Conservation (phyloP, 2,888 invertebrate genomes). For the Liodrosophila aerea region DNA sequence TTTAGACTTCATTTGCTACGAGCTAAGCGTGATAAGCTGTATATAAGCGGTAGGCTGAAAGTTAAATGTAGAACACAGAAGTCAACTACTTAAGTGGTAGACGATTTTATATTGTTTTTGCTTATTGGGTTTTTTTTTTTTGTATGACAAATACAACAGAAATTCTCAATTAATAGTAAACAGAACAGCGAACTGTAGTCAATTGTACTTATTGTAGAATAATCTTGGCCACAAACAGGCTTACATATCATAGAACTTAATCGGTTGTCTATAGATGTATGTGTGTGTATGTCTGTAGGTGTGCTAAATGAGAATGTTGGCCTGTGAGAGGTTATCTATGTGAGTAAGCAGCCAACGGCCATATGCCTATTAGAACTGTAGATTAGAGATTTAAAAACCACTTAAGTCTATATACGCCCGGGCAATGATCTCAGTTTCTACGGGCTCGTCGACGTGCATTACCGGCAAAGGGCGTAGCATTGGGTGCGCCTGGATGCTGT, state of each 20-base stretch:
- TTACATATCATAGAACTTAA: conserved; percentile 15
- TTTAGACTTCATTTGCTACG: conserved; percentile 54
- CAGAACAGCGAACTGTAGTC: conserved; percentile 37
- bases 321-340: conserved; percentile 35
- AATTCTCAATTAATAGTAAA: conserved; percentile 30
- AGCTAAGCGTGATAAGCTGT: conserved; percentile 69
- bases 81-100: conserved; percentile 50
- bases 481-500: conserved; percentile 80
- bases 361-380: conserved; percentile 40
- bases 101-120: conserved; percentile 11
- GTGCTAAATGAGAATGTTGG: conserved; percentile 23
- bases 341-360: conserved; percentile 50
- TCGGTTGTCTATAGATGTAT: conserved; percentile 6
- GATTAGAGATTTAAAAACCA: conserved; percentile 71
- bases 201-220: conserved; percentile 36
- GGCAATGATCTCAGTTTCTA: conserved; percentile 72
- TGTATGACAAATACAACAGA: conserved; percentile 35
- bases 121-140: conserved; percentile 19
- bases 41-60: conserved; percentile 53
- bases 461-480: conserved; percentile 69
- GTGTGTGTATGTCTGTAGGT: conserved; percentile 26
- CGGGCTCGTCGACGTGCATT: conserved; percentile 79
- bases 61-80: conserved; percentile 58
- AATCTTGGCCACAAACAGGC: conserved; percentile 16
- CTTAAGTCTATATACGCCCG: conserved; percentile 38